These are phyloP conservation scores for Xestia rhomboidea DNA, from an alignment of 2,888 invertebrate species.

Conservation along the genomic window DNA sequence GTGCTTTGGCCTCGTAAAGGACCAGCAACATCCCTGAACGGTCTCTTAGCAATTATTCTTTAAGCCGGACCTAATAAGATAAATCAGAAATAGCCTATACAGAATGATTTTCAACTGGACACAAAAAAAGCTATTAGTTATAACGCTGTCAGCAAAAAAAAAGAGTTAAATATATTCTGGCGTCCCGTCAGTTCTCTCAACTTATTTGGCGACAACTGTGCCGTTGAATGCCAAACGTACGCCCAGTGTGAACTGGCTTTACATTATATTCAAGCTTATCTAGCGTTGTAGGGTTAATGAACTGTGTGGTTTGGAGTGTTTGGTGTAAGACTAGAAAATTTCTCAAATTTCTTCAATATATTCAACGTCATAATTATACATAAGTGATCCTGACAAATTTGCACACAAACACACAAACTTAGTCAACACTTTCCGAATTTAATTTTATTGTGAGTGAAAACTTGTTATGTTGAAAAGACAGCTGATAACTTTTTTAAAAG, in stretches of 20 bases:
- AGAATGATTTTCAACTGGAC: no score
- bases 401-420: background rate
- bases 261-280: constrained; percentile 29
- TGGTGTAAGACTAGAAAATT: constrained; percentile 9
- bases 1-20: no score
- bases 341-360: constrained; percentile 6
- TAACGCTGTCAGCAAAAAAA: background rate
- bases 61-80: no score
- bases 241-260: constrained; percentile 16
- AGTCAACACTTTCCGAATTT: background rate
- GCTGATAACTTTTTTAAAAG: no score
- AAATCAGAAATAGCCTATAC: no score
- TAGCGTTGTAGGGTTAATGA: constrained; percentile 27
- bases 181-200: constrained; percentile 6
- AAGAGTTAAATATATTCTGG: constrained; percentile 10
- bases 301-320: constrained; percentile 9
- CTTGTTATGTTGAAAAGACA: background rate
- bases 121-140: background rate
- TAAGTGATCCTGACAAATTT: background rate
- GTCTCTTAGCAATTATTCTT: no score
- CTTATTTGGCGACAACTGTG: constrained; percentile 40
- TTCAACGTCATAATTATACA: background rate
- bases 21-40: no score
- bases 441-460: background rate
- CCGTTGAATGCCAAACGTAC: constrained; percentile 39